Evolutionary conservation across 1,140 invertebrate species (phyloP), one percentile per base, ranked within the genome.

Genomic region (Schmidtea mediterranea): DNA sequence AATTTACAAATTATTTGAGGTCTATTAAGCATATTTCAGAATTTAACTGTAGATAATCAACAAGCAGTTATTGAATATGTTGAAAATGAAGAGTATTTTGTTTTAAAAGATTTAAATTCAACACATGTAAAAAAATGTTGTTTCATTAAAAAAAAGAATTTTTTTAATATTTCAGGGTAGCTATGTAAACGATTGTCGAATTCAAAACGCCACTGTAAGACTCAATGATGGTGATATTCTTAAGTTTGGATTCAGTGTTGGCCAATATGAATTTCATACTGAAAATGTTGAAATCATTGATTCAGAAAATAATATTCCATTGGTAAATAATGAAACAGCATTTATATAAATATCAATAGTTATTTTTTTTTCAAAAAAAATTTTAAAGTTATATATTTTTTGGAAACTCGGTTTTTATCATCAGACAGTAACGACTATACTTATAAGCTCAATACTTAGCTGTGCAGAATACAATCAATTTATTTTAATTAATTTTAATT

Each of bases 121-220:
- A 54, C 18, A 6, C 22, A 41, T 41, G 40, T 41, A 5, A 3
- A 12, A 32, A 32, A 32, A 32, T n/a, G n/a, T n/a, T n/a, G n/a
- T n/a, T n/a, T n/a, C n/a, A n/a, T n/a, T n/a, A n/a, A n/a, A n/a
- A n/a, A n/a, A n/a, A n/a, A n/a, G n/a, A n/a, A n/a, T n/a, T n/a
- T 19, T 10, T 5, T 41, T 23, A 23, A 6, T 23, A 6, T 23
- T 56, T 15, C 59, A 62, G 46, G 65, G 65, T 18, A 67, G 62
- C 6, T 66, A 64, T 54, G 60, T 67, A 1, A 66, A 67, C 51
- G 61, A 67, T 49, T 59, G 59, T 22, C 52, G 62, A 21, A 55
- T 67, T 39, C 63, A 67, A 50, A 67, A 66, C 56, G 62, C 63
- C 9, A 58, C 61, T 45, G 62, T 67, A 2, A 51, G 62, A 47